These are phyloP conservation scores for Geococcyx californianus DNA, from an alignment of 2,113 vertebrate genomes.

Conservation along the genomic window DNA sequence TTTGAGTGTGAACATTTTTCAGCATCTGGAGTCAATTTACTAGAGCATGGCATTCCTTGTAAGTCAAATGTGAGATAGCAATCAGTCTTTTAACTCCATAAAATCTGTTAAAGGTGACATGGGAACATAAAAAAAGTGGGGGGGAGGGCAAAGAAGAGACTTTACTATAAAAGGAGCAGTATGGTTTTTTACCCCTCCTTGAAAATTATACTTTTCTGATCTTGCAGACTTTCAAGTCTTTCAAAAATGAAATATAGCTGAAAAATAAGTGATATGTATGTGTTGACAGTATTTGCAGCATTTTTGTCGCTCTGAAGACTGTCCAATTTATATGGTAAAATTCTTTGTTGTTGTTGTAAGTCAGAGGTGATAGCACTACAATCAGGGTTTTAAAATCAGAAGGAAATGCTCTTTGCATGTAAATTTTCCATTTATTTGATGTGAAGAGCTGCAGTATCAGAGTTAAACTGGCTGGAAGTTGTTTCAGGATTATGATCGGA, in stretches of 20 bases:
- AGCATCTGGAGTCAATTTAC: constrained; percentile 55
- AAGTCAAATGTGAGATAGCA: constrained; percentile 49
- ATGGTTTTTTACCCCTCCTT: neutral
- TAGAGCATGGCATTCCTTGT: constrained; percentile 22
- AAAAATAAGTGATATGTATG: neutral
- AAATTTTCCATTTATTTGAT: neutral
- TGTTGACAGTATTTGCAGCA: neutral
- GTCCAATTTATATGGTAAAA: neutral
- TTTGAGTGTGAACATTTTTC: constrained; percentile 17
- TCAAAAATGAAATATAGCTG: neutral
- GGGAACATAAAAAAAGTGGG: neutral
- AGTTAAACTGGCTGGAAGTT: neutral
- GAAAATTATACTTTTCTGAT: neutral
- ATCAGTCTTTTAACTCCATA: constrained; percentile 46
- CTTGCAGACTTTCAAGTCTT: neutral
- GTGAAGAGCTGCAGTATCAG: neutral
- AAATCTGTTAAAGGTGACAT: constrained; percentile 54
- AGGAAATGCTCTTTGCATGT: neutral
- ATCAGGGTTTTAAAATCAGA: neutral
- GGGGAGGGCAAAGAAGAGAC: neutral
- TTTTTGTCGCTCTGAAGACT: neutral
- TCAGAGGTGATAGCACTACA: neutral
- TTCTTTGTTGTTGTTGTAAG: neutral
- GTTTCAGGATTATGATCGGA: neutral
- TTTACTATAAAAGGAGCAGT: neutral